These are phyloP conservation scores for Grapholita molesta DNA, from an alignment of 1,140 invertebrate species.

Conservation along the genomic window DNA sequence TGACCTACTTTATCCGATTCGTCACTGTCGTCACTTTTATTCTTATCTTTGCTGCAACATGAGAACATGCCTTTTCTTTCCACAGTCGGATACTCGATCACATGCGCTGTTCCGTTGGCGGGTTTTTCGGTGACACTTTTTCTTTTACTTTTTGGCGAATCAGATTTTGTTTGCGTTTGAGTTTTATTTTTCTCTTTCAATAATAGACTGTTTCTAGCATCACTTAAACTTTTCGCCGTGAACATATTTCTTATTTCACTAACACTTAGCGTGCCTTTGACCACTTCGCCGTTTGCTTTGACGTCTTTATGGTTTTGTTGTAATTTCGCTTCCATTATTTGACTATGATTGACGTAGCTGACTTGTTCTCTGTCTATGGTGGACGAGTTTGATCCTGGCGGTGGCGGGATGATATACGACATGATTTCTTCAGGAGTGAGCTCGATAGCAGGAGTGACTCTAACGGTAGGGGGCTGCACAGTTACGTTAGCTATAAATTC, in stretches of 20 bases:
- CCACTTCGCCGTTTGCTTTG: constrained; percentile 68
- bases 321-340: constrained; percentile 49
- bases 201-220: constrained; percentile 73
- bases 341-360: constrained; percentile 63
- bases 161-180: constrained; percentile 55
- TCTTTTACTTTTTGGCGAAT: constrained; percentile 70
- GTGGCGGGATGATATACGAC: constrained; percentile 89
- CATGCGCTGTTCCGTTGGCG: constrained; percentile 67
- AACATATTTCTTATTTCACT: constrained; percentile 78
- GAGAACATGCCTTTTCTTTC: constrained; percentile 84
- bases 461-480: constrained; percentile 86
- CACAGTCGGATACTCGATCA: constrained; percentile 83
- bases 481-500: constrained; percentile 90
- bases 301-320: constrained; percentile 39
- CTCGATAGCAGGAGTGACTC: constrained; percentile 83
- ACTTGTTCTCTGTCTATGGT: constrained; percentile 63
- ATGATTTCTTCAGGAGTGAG: constrained; percentile 88
- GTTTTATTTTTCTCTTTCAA: constrained; percentile 71
- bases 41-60: constrained; percentile 81
- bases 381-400: constrained; percentile 79
- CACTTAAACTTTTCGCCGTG: constrained; percentile 69
- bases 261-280: constrained; percentile 71
- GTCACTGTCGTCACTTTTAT: constrained; percentile 67
- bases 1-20: constrained; percentile 57
- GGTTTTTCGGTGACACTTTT: constrained; percentile 67